Base-by-base conservation (phyloP, 2,797 vertebrate genomes). In the Aulostomus chinensis region DNA sequence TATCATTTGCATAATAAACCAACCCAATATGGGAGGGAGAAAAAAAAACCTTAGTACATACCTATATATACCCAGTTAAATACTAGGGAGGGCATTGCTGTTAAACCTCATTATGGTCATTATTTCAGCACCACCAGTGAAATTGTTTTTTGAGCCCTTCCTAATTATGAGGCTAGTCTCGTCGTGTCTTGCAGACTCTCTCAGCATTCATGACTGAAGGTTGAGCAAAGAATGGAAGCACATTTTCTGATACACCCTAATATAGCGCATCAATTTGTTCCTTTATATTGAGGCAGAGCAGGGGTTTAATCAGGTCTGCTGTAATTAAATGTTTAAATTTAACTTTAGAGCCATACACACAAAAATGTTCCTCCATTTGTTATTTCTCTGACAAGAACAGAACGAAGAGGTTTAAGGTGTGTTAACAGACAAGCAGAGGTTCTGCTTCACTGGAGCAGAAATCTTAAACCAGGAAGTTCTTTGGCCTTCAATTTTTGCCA, bases 291-390 rank as follows among this genome's bases (percentile, higher is more conserved):
- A 59, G 58, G 16, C 16, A 71, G 61, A 48, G 43, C 58, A 33
- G 39, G 8, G 16, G 53, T 58, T 78, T 83, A 73, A 85, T 83
- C 43, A 58, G 46, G 56, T 78, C 54, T 63, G 32, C 31, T 51
- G 37, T 77, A 80, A 87, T 85, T 86, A 80, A 85, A 84, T 78
- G 64, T 59, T 58, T 17, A 61, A 81, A 69, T 73, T 42, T 68
- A 84, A 72, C 77, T 79, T 70, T 45, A 46, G 35, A 68, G 41
- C 41, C n/a, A 12, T n/a, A 12, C 9, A 9, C 29, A 31, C 29
- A 31, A 12, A 9, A 31, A 10, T 29, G 9, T 29, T 7, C 56
- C 48, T 72, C 59, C n/a, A 41, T 75, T 71, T 68, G 45, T 63
- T 26, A 43, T 59, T 52, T 34, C 26, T 55, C 41, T 36, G 39